phyloP scores from a whole-genome alignment of 2,888 invertebrate species.

The Peribatodes rhomboidaria region DNA sequence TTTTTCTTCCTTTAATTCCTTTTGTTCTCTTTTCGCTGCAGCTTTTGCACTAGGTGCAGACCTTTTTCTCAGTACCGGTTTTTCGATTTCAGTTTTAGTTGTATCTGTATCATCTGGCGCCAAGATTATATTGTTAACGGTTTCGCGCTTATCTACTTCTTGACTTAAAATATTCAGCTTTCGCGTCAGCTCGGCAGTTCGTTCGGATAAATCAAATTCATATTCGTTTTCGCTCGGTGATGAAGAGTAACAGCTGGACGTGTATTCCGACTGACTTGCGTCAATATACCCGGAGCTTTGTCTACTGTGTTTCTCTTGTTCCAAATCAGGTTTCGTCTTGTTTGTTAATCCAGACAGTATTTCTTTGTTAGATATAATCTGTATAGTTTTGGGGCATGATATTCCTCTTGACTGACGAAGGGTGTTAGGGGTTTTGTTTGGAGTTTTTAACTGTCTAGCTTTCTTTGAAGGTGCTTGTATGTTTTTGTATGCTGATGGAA shows the following conservation, averaged over 20 bases:
- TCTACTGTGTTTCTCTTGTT: conserved; percentile 68
- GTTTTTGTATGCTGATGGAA: conserved; percentile 68
- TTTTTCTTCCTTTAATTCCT: conserved; percentile 57
- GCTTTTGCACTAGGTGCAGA: conserved; percentile 59
- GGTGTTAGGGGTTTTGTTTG: conserved; percentile 77
- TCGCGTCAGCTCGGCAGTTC: conserved; percentile 78
- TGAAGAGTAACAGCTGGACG: conserved; percentile 83
- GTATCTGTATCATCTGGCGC: conserved; percentile 55
- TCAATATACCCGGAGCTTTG: conserved; percentile 82
- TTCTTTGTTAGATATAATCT: conserved; percentile 82
- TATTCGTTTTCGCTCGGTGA: conserved; percentile 84
- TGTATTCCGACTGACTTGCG: conserved; percentile 84
- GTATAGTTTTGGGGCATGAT: conserved; percentile 84
- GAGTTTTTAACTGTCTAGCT: conserved; percentile 84
- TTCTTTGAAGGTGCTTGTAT: conserved; percentile 45
- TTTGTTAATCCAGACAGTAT: conserved; percentile 81
- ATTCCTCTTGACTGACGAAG: conserved; percentile 73
- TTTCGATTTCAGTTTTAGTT: conserved; percentile 53
- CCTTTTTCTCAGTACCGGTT: conserved; percentile 68
- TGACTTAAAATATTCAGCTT: conserved; percentile 77
- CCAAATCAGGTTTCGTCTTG: conserved; percentile 70
- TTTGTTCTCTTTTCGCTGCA: conserved; percentile 54
- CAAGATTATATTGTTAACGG: conserved; percentile 61
- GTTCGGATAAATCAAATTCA: conserved; percentile 80
- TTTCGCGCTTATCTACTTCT: conserved; percentile 70